Evolutionary conservation across 1,140 invertebrate species (phyloP).

Genomic region (Globodera rostochiensis): DNA sequence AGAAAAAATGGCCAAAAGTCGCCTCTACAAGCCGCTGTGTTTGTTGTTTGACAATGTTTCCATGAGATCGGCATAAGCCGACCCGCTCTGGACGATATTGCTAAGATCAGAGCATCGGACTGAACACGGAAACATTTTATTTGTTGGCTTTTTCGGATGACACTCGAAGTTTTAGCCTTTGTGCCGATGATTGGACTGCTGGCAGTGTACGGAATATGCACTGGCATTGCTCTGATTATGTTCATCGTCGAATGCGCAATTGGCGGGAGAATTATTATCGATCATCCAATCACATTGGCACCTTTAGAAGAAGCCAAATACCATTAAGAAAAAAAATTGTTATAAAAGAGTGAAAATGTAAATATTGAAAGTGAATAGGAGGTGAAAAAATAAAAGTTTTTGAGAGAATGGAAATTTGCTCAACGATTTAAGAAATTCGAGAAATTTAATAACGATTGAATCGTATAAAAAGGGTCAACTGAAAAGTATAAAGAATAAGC

Average conservation of each 20-base stretch:
- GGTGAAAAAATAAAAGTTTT: neutral
- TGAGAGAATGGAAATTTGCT: too few species aligned
- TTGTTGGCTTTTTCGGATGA: neutral
- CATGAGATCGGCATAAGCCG: neutral
- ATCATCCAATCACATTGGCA: too few species aligned
- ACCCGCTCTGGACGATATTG: too few species aligned
- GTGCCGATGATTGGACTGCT: slow-evolving; percentile 4
- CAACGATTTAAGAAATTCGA: too few species aligned
- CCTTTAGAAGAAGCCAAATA: too few species aligned
- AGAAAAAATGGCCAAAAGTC: neutral
- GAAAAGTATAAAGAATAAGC: neutral
- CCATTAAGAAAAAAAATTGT: too few species aligned
- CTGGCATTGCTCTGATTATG: neutral
- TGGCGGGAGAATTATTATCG: neutral
- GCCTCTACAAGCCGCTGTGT: neutral
- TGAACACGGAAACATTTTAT: too few species aligned
- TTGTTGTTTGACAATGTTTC: neutral
- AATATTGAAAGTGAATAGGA: neutral
- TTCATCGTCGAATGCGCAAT: neutral
- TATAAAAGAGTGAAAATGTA: neutral
- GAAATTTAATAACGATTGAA: neutral
- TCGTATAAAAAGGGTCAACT: neutral
- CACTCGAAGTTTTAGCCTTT: neutral
- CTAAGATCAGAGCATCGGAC: too few species aligned
- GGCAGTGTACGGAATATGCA: neutral